Base-by-base conservation (phyloP, 1,140 invertebrate genomes). In the Andricus grossulariae region DNA sequence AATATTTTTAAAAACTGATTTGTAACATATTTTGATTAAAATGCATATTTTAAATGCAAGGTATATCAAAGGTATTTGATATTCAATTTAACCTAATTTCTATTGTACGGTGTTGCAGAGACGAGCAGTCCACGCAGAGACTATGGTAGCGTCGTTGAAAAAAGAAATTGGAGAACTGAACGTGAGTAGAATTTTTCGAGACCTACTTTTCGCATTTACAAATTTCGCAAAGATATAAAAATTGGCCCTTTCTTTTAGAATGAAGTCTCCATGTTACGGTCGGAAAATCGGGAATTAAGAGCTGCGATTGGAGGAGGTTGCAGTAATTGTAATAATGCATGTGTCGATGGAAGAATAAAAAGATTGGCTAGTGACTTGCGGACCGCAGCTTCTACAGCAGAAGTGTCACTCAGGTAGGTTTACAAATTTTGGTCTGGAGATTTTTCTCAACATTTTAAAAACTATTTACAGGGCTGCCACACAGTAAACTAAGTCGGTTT, bases 371-470 rank as follows among this genome's bases (percentile, higher is more conserved):
- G 91, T 74, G 94, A 95, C 83, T 86, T 95, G 60, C 89, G 92
- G 75, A 87, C 89, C 55, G 94, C 94, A 71, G 94, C 94, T 50
- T 92, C 92, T 74, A 93, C 93, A 57, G 94, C 94, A 18, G 94
- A 95, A 88, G 89, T 92, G 49, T 94, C 94, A 21, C 87, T 95
- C 8, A 94, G 94, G 94, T 94, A 87, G 10, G 39, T 83, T 73
- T 73, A 51, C 32, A 19, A 66, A 57, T 51, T 73, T 21, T 50
- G 12, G 45, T 50, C 21, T 50, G 25, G 4, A 32, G 0, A 5
- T 32, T 32, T 32, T 3, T 32, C 25, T 32, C 2, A 32, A 32
- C 5, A 5, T 32, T 2, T 32, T 32, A 5, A 3, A 32, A 32
- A 32, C 25, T 32, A 32, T 32, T 32, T 32, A 32, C 25, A 32